phyloP scores from a whole-genome alignment of 2,888 invertebrate species.

The Eupeodes luniger region DNA sequence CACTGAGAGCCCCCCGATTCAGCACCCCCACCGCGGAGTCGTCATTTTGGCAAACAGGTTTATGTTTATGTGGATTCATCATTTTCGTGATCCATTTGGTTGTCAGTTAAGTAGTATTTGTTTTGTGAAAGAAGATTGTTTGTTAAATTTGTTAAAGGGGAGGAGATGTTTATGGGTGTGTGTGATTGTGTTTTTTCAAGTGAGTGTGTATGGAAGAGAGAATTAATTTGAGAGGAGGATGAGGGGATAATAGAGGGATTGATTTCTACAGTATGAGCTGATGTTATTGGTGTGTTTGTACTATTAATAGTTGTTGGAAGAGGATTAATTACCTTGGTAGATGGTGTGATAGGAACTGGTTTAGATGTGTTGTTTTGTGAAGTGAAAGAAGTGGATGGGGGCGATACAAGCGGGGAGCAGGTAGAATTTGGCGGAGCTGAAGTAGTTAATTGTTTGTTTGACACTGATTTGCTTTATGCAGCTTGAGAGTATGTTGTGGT shows the following conservation, averaged over 20 bases:
- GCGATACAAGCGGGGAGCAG: neutral
- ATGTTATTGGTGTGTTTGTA: neutral
- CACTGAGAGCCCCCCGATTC: neutral
- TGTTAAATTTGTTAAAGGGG: slow-evolving; percentile 18
- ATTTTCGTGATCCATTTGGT: no score
- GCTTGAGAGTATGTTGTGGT: no score
- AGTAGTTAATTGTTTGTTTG: no score
- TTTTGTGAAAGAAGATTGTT: slow-evolving; percentile 7
- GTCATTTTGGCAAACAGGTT: neutral
- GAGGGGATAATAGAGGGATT: neutral
- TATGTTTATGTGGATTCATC: neutral
- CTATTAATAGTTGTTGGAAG: neutral
- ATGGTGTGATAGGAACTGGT: neutral
- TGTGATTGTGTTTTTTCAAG: neutral
- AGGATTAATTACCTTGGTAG: neutral
- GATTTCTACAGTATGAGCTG: neutral
- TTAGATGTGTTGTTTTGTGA: neutral
- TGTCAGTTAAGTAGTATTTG: no score
- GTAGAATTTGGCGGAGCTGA: neutral
- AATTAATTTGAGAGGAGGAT: neutral
- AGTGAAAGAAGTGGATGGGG: neutral
- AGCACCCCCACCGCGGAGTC: slow-evolving; percentile 3
- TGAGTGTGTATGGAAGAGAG: neutral
- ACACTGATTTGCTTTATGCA: no score
- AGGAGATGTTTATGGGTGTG: neutral